Evolutionary conservation across 2,888 invertebrate species (phyloP), one percentile per base, ranked within the genome.

Genomic region (Caenorhabditis sinica): DNA sequence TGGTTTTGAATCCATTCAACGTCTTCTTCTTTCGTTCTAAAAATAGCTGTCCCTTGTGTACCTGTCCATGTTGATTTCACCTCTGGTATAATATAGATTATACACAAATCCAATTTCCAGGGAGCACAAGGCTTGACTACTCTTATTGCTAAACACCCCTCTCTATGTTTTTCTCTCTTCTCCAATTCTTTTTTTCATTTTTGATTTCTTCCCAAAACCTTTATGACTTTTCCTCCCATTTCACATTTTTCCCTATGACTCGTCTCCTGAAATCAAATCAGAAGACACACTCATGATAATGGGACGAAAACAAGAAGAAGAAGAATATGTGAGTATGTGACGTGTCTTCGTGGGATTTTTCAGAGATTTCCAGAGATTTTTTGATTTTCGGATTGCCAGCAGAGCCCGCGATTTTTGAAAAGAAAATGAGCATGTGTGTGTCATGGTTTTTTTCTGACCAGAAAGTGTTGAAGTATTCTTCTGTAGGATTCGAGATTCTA

Each of bases 31-130:
- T 56, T 25, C 9, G 6, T 23, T 63, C 63, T 40, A 43, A 49
- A 68, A 76, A 76, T 68, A 76, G n/a, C 68, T 56, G n/a, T n/a
- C n/a, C n/a, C 20, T 72, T 74, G 73, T 74, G 73, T 74, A 74
- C 73, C 73, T 74, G 73, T 72, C 72, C n/a, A n/a, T 33, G 43
- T 40, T 60, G 33, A 30, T 40, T 40, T 40, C 40, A 40, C 40
- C 40, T 40, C 40, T 40, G 40, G 40, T 40, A 40, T 40, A 40
- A 40, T 40, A 40, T 40, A 40, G n/a, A 49, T 49, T 49, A 49
- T 49, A 49, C 49, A 56, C 28, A 56, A 56, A 56, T 56, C 56
- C 56, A 56, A 56, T 56, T 56, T 56, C 15, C 56, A 25, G 15
- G 13, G 40, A 40, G 40, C 3, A 5, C 28, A 28, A 28, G 56